Percentiles rank a stretch among this genome's conserved stretches.
phyloP scores from a whole-genome alignment of 2,888 invertebrate species.

The Brachylomia viminalis region DNA sequence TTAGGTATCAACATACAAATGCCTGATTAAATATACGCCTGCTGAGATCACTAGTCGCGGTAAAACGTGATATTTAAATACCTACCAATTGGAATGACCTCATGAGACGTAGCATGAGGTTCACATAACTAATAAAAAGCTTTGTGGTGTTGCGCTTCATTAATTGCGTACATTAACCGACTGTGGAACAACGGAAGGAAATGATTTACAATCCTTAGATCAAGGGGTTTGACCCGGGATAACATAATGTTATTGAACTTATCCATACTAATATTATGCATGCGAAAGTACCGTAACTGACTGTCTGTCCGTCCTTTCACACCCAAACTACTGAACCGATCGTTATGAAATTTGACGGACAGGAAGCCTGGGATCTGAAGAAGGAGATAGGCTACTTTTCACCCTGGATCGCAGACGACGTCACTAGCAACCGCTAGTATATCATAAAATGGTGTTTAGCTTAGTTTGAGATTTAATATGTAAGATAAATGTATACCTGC shows the following conservation, averaged over 20 bases:
- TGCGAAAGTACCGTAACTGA: neutral
- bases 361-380: neutral
- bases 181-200: slow-evolving; percentile 13
- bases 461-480: neutral
- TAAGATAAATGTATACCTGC: neutral
- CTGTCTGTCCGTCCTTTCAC: neutral
- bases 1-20: slow-evolving; percentile 44
- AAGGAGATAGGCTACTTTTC: neutral
- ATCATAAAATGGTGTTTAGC: neutral
- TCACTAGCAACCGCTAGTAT: neutral
- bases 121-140: slow-evolving; percentile 57
- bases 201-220: slow-evolving; percentile 26
- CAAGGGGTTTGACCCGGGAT: neutral
- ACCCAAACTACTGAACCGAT: accelerated
- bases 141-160: slow-evolving; percentile 55
- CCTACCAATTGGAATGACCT: slow-evolving; percentile 62
- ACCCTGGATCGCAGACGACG: neutral
- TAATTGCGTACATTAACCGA: slow-evolving; percentile 37
- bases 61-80: slow-evolving; percentile 64
- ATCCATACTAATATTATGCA: neutral
- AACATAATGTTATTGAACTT: slow-evolving; percentile 14
- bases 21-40: slow-evolving; percentile 50
- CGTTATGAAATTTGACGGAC: neutral
- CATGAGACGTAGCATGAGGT: slow-evolving; percentile 48
- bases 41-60: slow-evolving; percentile 63